Percentiles rank a stretch among this genome's conserved stretches.
Evolutionary conservation across 2,888 invertebrate species (phyloP).

Genomic region (Chymomyza procnemis): DNA sequence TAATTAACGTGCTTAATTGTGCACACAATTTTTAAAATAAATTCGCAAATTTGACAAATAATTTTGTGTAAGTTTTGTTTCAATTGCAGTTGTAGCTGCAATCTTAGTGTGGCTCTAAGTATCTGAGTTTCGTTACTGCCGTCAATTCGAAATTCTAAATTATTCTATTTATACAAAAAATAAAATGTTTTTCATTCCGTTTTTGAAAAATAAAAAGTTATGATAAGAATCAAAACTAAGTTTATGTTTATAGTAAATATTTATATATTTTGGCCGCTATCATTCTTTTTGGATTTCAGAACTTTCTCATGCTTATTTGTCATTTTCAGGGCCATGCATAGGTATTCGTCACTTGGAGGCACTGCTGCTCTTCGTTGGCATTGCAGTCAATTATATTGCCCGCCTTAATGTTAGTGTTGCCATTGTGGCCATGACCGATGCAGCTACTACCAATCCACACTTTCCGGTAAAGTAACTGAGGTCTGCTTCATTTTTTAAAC

Average conservation of each 20-base stretch:
- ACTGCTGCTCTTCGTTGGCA: conserved; percentile 81
- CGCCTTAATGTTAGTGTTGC: conserved; percentile 85
- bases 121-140: no score
- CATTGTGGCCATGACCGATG: conserved; percentile 86
- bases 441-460: conserved; percentile 78
- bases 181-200: no score
- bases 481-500: no score
- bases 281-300: no score
- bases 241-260: no score
- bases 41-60: not conserved
- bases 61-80: not conserved
- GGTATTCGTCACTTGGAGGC: conserved; percentile 84
- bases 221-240: no score
- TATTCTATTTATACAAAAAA: no score
- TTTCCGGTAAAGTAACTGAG: conserved; percentile 79
- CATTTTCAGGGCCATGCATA: conserved; percentile 72
- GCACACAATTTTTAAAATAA: no score
- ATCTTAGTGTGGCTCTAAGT: not conserved
- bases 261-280: no score
- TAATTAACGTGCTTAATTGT: not conserved
- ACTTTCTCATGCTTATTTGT: not conserved
- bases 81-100: not conserved
- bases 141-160: no score
- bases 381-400: conserved; percentile 82
- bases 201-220: no score